phyloP scores from a whole-genome alignment of 2,113 vertebrate genomes.

The Gallinago undulata region DNA sequence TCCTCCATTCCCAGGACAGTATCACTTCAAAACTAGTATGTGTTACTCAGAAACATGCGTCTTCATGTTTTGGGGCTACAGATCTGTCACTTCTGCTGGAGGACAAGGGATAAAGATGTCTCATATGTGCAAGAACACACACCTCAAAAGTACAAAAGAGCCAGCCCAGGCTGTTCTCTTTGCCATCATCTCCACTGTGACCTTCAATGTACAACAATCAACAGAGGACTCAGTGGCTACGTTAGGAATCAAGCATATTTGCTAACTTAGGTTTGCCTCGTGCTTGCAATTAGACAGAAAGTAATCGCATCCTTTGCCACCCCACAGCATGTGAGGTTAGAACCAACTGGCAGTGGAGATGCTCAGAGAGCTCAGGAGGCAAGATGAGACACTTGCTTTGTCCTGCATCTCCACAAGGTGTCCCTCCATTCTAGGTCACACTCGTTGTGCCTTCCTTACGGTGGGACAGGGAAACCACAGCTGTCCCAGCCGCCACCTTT shows the following conservation, averaged over 20 bases:
- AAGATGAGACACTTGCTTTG: constrained; percentile 27
- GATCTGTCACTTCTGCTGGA: not conserved
- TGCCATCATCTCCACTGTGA: not conserved
- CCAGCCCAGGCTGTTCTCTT: not conserved
- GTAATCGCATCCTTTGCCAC: fast-evolving
- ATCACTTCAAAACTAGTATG: not conserved
- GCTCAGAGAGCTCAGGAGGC: not conserved
- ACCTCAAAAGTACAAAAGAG: not conserved
- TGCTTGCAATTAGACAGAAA: not conserved
- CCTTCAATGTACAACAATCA: not conserved
- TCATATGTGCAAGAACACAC: not conserved
- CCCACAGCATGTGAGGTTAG: fast-evolving
- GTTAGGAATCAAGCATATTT: fast-evolving
- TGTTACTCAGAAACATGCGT: not conserved
- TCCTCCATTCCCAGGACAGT: not conserved
- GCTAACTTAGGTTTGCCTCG: not conserved
- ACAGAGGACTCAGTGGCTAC: not conserved
- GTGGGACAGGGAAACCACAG: not conserved
- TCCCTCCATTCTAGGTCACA: not conserved
- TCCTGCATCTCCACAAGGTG: constrained; percentile 9
- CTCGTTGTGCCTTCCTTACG: not conserved
- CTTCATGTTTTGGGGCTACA: not conserved
- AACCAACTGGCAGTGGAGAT: not conserved
- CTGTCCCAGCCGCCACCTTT: not conserved
- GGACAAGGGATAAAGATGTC: not conserved